Evolutionary conservation across 2,113 vertebrate genomes (phyloP).

Genomic region (Hymenochirus boettgeri): DNA sequence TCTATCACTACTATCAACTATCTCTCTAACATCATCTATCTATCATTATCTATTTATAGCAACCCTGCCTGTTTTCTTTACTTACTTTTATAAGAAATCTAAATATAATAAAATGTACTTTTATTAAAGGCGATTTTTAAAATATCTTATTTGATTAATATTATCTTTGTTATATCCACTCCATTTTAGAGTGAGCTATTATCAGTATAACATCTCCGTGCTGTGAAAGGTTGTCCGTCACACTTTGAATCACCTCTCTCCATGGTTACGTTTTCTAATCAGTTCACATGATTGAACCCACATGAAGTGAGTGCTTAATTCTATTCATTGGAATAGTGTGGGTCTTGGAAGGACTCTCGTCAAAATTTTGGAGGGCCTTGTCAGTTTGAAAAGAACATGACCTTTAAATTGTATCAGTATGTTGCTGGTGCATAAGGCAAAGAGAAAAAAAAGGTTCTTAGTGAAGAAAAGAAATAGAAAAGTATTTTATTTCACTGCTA

Average conservation of each 20-base stretch:
- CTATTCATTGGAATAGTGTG: slow-evolving; percentile 68
- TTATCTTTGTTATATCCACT: slow-evolving; percentile 57
- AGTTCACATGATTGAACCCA: slow-evolving; percentile 81
- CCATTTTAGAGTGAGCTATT: slow-evolving; percentile 51
- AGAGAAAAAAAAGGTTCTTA: slow-evolving; percentile 81
- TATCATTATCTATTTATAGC: too few relatives aligned
- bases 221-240: slow-evolving; percentile 63
- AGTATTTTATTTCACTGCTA: slow-evolving; percentile 63
- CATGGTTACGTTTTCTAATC: slow-evolving; percentile 72
- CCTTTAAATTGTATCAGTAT: slow-evolving; percentile 99
- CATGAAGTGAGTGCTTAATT: slow-evolving; percentile 74
- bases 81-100: too few relatives aligned
- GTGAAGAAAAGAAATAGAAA: slow-evolving; percentile 80
- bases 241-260: slow-evolving; percentile 54
- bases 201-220: slow-evolving; percentile 62
- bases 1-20: too few relatives aligned
- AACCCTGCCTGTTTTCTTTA: too few relatives aligned
- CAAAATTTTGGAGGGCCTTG: slow-evolving; percentile 97
- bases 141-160: slow-evolving; percentile 53
- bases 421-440: slow-evolving; percentile 97
- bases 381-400: slow-evolving; percentile 99
- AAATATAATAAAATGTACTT: too few relatives aligned
- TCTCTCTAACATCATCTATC: too few relatives aligned
- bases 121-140: neutral
- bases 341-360: slow-evolving; percentile 88